Evolutionary conservation across 2,888 invertebrate species (phyloP).

Genomic region (Trichogramma evanescens): DNA sequence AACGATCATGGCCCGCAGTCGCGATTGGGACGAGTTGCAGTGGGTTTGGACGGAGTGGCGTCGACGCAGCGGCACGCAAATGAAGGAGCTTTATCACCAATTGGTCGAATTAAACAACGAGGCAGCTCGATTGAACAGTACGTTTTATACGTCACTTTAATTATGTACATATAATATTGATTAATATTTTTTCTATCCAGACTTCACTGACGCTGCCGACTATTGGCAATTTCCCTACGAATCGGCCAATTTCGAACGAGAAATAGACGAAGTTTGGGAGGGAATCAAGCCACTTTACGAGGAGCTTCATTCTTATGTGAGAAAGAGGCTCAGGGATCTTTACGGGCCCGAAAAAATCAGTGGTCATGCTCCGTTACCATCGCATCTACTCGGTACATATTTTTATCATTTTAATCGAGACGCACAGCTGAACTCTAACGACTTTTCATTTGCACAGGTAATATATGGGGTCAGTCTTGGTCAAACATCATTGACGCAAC

Average conservation of each 20-base stretch:
- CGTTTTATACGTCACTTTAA: background rate
- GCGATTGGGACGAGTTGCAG: slow-evolving; percentile 83
- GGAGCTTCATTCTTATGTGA: slow-evolving; percentile 80
- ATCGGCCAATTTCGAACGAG: slow-evolving; percentile 65
- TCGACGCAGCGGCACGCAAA: slow-evolving; percentile 65
- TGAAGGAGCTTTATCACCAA: slow-evolving; percentile 74
- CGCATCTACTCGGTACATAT: slow-evolving; percentile 65
- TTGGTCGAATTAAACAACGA: slow-evolving; percentile 73
- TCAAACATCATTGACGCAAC: slow-evolving; percentile 72
- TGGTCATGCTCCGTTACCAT: slow-evolving; percentile 73
- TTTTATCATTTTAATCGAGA: background rate
- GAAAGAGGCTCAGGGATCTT: slow-evolving; percentile 71
- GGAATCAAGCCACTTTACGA: slow-evolving; percentile 81
- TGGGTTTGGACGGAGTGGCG: slow-evolving; percentile 89
- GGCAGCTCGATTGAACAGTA: slow-evolving; percentile 74
- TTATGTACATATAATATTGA: background rate
- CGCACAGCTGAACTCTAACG: background rate
- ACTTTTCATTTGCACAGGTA: slow-evolving; percentile 50
- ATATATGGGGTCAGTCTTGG: slow-evolving; percentile 89
- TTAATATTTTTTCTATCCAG: slow-evolving; percentile 49
- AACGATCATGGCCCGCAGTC: slow-evolving; percentile 67
- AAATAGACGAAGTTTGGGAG: slow-evolving; percentile 77
- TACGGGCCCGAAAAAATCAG: slow-evolving; percentile 80
- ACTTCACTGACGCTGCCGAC: slow-evolving; percentile 79
- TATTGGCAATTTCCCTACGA: slow-evolving; percentile 88